phyloP scores from a whole-genome alignment of 1,140 invertebrate genomes.

The Brachionus asplanchnoidis region DNA sequence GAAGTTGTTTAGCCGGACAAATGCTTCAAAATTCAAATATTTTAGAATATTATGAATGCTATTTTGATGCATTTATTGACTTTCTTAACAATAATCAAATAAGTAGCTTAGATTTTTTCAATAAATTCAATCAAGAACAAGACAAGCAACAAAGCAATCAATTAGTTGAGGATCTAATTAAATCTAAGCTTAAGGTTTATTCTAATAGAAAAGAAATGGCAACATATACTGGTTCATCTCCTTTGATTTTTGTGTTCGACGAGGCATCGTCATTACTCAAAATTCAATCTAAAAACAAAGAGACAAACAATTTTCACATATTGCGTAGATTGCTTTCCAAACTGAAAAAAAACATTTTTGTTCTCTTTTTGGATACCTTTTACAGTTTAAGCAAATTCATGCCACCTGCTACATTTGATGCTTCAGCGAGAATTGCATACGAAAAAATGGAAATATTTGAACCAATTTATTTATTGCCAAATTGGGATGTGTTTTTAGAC shows the following conservation, averaged over 20 bases:
- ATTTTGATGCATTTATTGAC: not conserved
- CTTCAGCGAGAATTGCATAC: not conserved
- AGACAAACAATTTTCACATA: not conserved
- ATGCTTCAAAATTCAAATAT: not conserved
- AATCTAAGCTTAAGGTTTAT: not conserved
- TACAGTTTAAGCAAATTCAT: not conserved
- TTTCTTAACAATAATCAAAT: not conserved
- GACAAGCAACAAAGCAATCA: not conserved
- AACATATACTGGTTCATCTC: not conserved
- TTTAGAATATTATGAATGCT: not conserved
- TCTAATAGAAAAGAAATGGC: not conserved
- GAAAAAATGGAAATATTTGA: not conserved
- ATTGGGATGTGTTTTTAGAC: not conserved
- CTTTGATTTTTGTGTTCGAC: not conserved
- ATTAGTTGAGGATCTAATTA: not conserved
- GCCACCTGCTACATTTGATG: not conserved
- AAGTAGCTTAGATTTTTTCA: not conserved
- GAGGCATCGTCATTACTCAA: not conserved
- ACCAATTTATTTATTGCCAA: constrained; percentile 2
- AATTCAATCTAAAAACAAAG: not conserved
- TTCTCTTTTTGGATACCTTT: not conserved
- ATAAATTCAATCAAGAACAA: not conserved
- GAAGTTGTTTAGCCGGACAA: not conserved
- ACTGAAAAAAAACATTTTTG: not conserved
- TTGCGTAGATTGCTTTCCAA: not conserved